Percentiles rank a stretch among this genome's conserved stretches.
Conservation (phyloP, 2,888 invertebrate species). For the Onchidella celtica region DNA sequence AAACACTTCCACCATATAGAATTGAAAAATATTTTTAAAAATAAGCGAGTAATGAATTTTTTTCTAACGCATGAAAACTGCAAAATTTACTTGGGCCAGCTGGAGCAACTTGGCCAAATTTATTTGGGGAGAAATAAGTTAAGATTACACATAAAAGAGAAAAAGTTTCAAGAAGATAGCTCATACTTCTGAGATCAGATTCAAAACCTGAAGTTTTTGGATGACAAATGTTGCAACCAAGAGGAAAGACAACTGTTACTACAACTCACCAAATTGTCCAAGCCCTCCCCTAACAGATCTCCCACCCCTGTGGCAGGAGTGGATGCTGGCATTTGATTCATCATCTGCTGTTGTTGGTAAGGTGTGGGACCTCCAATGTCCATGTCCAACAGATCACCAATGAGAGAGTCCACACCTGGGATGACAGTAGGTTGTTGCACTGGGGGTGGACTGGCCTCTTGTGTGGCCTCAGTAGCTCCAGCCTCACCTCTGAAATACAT, state of each 20-base stretch:
- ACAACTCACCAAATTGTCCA: conserved; percentile 88
- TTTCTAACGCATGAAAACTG: no score
- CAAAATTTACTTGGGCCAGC: no score
- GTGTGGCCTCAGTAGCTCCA: conserved; percentile 51
- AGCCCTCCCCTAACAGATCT: conserved; percentile 91
- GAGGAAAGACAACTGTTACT: not conserved
- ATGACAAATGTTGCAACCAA: not conserved
- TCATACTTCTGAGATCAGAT: no score
- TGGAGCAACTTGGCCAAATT: no score
- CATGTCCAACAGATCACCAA: conserved; percentile 97
- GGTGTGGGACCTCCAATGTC: conserved; percentile 88
- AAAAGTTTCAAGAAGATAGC: no score
- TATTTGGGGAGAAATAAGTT: no score
- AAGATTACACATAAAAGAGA: no score
- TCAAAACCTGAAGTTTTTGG: no score
- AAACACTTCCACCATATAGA: no score
- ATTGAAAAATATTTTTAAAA: no score
- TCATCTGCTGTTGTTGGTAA: conserved; percentile 77
- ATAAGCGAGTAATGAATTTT: no score
- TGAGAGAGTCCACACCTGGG: conserved; percentile 92
- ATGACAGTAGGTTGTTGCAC: conserved; percentile 83
- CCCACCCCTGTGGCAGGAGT: conserved; percentile 83
- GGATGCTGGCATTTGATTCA: conserved; percentile 61
- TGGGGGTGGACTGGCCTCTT: conserved; percentile 56
- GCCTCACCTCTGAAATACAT: conserved; percentile 55